Base-by-base conservation (phyloP, 2,797 vertebrate genomes). In the Emys orbicularis region DNA sequence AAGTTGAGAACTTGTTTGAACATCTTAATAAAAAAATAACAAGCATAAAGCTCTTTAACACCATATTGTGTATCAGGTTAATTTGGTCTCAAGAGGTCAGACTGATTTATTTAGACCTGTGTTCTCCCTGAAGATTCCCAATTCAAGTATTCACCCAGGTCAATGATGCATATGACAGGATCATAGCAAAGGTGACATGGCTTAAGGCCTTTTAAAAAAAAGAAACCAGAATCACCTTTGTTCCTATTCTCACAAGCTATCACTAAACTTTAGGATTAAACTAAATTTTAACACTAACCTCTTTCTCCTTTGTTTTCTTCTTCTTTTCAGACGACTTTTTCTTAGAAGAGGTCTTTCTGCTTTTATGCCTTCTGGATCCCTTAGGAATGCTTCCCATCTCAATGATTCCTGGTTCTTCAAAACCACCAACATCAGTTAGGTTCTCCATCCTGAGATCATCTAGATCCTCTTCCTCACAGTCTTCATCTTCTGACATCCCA, bases 241-340 rank as follows among this genome's bases (percentile, higher is more conserved):
- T 81, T 4, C 53, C 83, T 31, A 19, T 54, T 4, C 5, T 88
- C 81, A 49, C 1, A 16, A 44, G 1, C 76, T 83, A 57, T n/a
- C 84, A 13, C 5, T 89, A 77, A 61, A 88, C 79, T 61, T 80
- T 3, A 54, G 50, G 81, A 41, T 12, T 5, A 8, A 81, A 61
- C 13, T 61, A 12, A 12, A 7, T 87, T 87, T 59, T 90, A 92
- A 83, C 68, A 96, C 97, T 15, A 87, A 97, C 97, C 97, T 94
- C 79, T 53, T 88, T 34, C 15, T 95, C 93, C 54, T 72, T 94
- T 25, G 79, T 68, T n/a, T 37, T 37, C 37, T 34, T 82, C 54
- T 92, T 95, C 92, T 96, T 97, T 50, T 77, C 56, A 79, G 84
- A 49, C 1, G 49, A 13, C 49, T 50, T 50, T 50, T 50, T 50